These are phyloP conservation scores for Centropus unirufus DNA, from an alignment of 2,113 vertebrate species.

Conservation along the genomic window DNA sequence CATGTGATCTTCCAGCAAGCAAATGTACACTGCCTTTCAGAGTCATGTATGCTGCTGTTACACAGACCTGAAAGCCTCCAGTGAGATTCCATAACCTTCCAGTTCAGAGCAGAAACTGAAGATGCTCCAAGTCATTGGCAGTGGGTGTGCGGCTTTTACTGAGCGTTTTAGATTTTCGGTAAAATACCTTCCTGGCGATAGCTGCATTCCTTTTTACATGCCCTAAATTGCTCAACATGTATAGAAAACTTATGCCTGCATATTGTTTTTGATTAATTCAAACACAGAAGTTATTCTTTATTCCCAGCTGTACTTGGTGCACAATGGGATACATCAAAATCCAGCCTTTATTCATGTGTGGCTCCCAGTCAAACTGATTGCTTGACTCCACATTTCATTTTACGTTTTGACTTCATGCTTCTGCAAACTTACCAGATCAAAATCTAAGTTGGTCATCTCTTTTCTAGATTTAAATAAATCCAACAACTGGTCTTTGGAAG, in stretches of 20 bases:
- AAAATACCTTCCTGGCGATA: background rate
- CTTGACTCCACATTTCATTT: background rate
- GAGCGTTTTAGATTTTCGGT: background rate
- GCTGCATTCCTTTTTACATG: background rate
- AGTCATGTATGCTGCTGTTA: background rate
- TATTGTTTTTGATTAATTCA: constrained; percentile 67
- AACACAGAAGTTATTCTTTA: constrained; percentile 70
- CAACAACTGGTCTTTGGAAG: background rate
- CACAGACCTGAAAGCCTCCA: background rate
- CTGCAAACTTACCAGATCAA: background rate
- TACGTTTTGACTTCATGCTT: background rate
- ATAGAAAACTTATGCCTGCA: constrained; percentile 58
- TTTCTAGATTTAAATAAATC: background rate
- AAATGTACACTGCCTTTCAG: constrained; percentile 31
- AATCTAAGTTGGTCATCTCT: background rate
- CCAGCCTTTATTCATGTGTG: constrained; percentile 10
- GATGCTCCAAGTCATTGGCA: background rate
- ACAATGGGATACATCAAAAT: constrained; percentile 50
- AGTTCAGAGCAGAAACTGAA: background rate
- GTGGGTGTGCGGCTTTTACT: background rate
- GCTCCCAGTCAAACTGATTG: constrained; percentile 1
- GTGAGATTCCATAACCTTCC: background rate
- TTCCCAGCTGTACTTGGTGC: constrained; percentile 68
- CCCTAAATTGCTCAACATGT: background rate
- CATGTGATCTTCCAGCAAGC: constrained; percentile 12